Base-by-base conservation (phyloP, 2,888 invertebrate genomes). In the Scaptomyza parva region DNA sequence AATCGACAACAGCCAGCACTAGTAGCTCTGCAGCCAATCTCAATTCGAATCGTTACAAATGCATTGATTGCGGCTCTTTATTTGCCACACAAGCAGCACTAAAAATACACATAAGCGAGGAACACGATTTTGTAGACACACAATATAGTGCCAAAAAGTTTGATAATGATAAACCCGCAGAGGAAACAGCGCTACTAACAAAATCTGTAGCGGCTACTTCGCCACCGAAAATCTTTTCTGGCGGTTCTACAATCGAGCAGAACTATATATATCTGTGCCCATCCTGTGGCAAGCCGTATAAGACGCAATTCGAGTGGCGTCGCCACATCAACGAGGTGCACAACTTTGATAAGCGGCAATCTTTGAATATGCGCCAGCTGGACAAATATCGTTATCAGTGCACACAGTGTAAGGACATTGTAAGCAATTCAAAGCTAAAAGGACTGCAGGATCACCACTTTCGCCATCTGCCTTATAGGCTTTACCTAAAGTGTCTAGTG, bases 361-460 rank as follows among this genome's bases (percentile, higher is more conserved):
- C 74, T 48, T 71, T 90, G 17, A 90, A 87, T 44, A 90, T 90
- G 74, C 78, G 85, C 0, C 86, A 83, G 50, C 14, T 90, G 48
- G 90, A 90, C 57, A 90, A 90, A 59, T 89, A 85, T 54, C 88
- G 90, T 35, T 90, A 86, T 53, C 89, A 89, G 59, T 90, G 90
- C 44, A 84, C 72, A 2, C 76, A 76, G 24, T 90, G 90, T 64
- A 87, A 83, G 58, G 90, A 90, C 48, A 71, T 88, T 37, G 89
- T 90, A 9, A 82, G 82, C 35, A 89, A 89, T 33, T 80, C 89
- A 0, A 90, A 90, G 55, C 54, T 90, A 11, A 90, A 90, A 55
- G 90, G 89, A 0, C 52, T 90, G n/a, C 90, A 90, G 68, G 90
- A 90, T 75, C 90, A 90, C 64, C 90, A 90, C 39, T 90, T 90